These are phyloP conservation scores for Emmelina monodactyla DNA, from an alignment of 2,888 invertebrate genomes.

Conservation along the genomic window DNA sequence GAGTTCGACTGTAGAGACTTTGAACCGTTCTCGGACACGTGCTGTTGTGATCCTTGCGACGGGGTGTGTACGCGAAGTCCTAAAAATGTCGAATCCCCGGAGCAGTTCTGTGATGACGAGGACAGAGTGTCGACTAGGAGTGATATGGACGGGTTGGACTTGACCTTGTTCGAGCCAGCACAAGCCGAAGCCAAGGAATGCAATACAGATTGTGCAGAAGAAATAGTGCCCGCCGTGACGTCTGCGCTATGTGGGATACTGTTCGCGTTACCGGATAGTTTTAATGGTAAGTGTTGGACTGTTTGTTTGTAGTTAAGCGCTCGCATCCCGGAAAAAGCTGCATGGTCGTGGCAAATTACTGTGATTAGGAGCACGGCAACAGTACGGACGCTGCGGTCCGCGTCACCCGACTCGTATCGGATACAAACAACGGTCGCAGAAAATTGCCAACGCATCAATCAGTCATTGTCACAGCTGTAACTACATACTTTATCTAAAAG, in stretches of 20 bases:
- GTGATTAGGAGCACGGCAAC: slow-evolving; percentile 36
- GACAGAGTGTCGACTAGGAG: slow-evolving; percentile 53
- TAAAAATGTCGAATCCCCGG: slow-evolving; percentile 56
- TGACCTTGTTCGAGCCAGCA: slow-evolving; percentile 72
- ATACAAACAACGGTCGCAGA: slow-evolving; percentile 56
- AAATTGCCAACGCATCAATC: slow-evolving; percentile 59
- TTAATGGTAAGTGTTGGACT: slow-evolving; percentile 39
- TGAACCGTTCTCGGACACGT: slow-evolving; percentile 69
- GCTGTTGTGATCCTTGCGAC: slow-evolving; percentile 64
- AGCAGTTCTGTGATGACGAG: slow-evolving; percentile 42
- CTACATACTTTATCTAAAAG: slow-evolving; percentile 25
- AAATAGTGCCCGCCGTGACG: slow-evolving; percentile 25
- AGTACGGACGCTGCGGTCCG: slow-evolving; percentile 29
- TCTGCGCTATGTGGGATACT: slow-evolving; percentile 47
- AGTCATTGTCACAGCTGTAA: slow-evolving; percentile 47
- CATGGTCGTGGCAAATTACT: slow-evolving; percentile 38
- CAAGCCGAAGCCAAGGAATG: slow-evolving; percentile 34
- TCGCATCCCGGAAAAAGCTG: slow-evolving; percentile 28
- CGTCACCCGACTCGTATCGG: slow-evolving; percentile 44
- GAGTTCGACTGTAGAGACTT: slow-evolving; percentile 66
- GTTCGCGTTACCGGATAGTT: slow-evolving; percentile 37
- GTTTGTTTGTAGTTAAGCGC: slow-evolving; percentile 28
- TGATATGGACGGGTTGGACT: slow-evolving; percentile 74
- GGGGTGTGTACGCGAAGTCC: slow-evolving; percentile 59
- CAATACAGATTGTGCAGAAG: slow-evolving; percentile 22